Base-by-base conservation (phyloP, 2,888 invertebrate genomes). In the Buathra laborator region DNA sequence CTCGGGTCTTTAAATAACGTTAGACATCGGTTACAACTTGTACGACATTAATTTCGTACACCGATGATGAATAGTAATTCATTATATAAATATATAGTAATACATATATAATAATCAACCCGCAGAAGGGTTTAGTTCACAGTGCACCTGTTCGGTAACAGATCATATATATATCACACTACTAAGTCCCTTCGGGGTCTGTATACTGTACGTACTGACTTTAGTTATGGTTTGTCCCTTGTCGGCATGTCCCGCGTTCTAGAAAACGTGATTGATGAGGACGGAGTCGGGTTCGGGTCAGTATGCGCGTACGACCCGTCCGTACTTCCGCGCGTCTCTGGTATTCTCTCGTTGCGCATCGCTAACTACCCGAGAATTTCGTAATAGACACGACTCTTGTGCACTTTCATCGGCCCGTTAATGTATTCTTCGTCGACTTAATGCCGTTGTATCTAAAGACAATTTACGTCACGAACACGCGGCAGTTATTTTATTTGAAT, bases 221-320 rank as follows among this genome's bases (percentile, higher is more conserved):
- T 46, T 24, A 9, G 24, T 46, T 46, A 46, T 19, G 9, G 37
- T 14, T 53, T 67, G 19, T 53, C 53, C 19, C 51, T 14, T 43
- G 76, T 43, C 53, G 37, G 24, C 37, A 14, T 10, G 66, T 76
- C 19, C 75, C 43, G 5, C 66, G 19, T 48, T 53, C 66, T 44
- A 14, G 53, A 5, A 43, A 29, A n/a, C 19, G 53, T 76, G 76
- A 76, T 67, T 46, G 46, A 74, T 64, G 74, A 62, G 10, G 48
- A 74, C 53, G 32, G 12, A n/a, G 43, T 72, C 37, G 14, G 32
- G 32, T 7, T 53, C 53, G 16, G 51, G 51, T 16, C 37, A 37
- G 37, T 37, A 37, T 37, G 37, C 37, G 5, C 37, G 37, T 37
- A 37, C 37, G 37, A 37, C 37, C 5, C 37, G 0, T 37, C 37